A percentile compares a stretch with the other conserved stretches of the same genome.
phyloP scores from a whole-genome alignment of 2,797 vertebrate genomes.

The Tachyglossus aculeatus region DNA sequence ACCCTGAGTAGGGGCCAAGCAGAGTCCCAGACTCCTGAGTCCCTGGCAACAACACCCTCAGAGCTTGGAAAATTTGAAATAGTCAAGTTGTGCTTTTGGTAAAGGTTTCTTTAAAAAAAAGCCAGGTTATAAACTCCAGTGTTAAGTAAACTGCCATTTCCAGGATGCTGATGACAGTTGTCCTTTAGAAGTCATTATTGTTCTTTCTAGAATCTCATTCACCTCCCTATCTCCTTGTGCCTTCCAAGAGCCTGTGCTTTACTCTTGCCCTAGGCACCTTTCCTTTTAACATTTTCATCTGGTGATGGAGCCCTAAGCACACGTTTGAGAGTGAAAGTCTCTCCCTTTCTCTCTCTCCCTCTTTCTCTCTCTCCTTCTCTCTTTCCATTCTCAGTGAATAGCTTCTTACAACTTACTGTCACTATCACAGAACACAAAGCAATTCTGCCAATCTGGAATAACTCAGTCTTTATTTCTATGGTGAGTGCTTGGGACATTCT shows the following conservation, averaged over 20 bases:
- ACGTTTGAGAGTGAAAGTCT: neutral
- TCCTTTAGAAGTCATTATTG: neutral
- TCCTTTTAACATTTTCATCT: slow-evolving; percentile 8
- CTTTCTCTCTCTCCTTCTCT: too few species aligned
- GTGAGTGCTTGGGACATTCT: slow-evolving; percentile 15
- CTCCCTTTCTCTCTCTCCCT: too few species aligned
- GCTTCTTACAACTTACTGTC: neutral
- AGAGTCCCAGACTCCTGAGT: too few species aligned
- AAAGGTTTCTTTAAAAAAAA: too few species aligned
- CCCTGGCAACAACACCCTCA: too few species aligned
- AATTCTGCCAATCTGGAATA: slow-evolving; percentile 2
- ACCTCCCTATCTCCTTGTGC: slow-evolving; percentile 1
- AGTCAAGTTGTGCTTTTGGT: too few species aligned
- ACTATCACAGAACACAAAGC: slow-evolving; percentile 7
- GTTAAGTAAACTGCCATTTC: too few species aligned
- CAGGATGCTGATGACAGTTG: too few species aligned
- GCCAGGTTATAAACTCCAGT: too few species aligned
- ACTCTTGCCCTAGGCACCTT: too few species aligned
- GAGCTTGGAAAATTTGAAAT: too few species aligned
- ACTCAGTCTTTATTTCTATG: neutral
- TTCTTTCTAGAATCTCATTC: neutral
- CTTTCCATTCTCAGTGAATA: neutral
- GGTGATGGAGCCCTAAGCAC: slow-evolving; percentile 1
- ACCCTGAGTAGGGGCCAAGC: too few species aligned
- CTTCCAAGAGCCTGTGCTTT: slow-evolving; percentile 1